Evolutionary conservation across 2,113 vertebrate genomes (phyloP), one percentile per base, ranked within the genome.

Genomic region (Tonatia bakeri): DNA sequence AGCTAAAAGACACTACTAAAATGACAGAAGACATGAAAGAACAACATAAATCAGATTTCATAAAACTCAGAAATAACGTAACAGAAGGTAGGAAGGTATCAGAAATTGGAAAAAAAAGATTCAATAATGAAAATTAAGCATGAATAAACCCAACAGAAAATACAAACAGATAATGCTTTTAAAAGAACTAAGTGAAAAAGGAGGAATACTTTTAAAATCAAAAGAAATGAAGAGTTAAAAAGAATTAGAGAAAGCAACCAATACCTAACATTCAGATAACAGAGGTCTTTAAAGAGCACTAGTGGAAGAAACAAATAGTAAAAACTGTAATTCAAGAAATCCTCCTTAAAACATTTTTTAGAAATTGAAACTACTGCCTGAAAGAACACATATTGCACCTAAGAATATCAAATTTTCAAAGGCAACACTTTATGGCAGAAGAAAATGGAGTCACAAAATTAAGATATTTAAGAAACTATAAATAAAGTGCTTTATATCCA

Each of bases 131-230:
- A 65, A 28, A 83, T 43, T 64, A 92, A 81, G 72, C 26, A 28
- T 67, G 50, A 94, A 95, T 75, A 50, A 95, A 84, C 16, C 16
- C 36, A 84, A 87, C 3, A 81, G n/a, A 50, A 87, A 85, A 92
- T 33, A 93, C 12, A 90, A 92, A 54, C 6, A 73, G 45, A 75
- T 50, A 65, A 77, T 81, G 36, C 50, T 93, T 85, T 85, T 79
- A 90, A 90, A 54, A 92, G 10, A 96, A 86, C n/a, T 43, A 89
- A 36, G 28, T 43, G 70, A 87, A 92, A 83, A 90, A 90, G 77
- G 9, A 86, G 5, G 11, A 82, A 90, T 7, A 56, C n/a, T 86
- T 94, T 36, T 76, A 7, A 88, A 95, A 87, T 79, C 20, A 83
- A 72, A 92, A 50, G 33, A 83, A 97, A 76, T 80, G 40, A 87